phyloP scores from a whole-genome alignment of 2,888 invertebrate genomes.

The Uropetala carovei region DNA sequence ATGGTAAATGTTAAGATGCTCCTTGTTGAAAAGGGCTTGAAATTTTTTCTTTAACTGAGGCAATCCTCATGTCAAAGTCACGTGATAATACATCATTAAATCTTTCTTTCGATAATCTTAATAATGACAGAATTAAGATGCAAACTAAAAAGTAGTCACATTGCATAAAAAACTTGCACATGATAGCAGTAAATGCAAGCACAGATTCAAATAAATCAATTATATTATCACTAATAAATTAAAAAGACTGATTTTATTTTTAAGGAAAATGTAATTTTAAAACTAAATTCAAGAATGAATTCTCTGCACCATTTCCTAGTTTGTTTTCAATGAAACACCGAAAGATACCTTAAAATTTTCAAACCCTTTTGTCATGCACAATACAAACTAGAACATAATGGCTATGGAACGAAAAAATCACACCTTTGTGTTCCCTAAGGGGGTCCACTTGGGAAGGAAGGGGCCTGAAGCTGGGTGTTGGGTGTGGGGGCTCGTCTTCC shows the following conservation, averaged over 20 bases:
- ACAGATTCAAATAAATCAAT: too few relatives aligned
- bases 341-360: background rate
- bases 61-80: background rate
- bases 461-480: slow-evolving; percentile 55
- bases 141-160: too few relatives aligned
- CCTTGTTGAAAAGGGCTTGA: background rate
- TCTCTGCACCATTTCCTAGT: background rate
- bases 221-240: too few relatives aligned
- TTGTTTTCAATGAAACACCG: background rate
- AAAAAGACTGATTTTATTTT: background rate
- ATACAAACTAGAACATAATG: background rate
- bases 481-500: slow-evolving; percentile 51
- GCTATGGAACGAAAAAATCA: slow-evolving; percentile 13
- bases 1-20: background rate
- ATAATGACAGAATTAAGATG: background rate
- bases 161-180: too few relatives aligned
- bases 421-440: slow-evolving; percentile 47
- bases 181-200: too few relatives aligned
- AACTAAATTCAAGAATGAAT: too few relatives aligned
- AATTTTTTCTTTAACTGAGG: background rate
- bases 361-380: slow-evolving; percentile 7
- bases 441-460: slow-evolving; percentile 46
- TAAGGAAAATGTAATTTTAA: background rate
- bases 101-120: background rate
- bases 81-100: background rate